Percentiles rank a stretch among this genome's conserved stretches.
Evolutionary conservation across 2,797 vertebrate species (phyloP).

Genomic region (Periophthalmus magnuspinnatus): DNA sequence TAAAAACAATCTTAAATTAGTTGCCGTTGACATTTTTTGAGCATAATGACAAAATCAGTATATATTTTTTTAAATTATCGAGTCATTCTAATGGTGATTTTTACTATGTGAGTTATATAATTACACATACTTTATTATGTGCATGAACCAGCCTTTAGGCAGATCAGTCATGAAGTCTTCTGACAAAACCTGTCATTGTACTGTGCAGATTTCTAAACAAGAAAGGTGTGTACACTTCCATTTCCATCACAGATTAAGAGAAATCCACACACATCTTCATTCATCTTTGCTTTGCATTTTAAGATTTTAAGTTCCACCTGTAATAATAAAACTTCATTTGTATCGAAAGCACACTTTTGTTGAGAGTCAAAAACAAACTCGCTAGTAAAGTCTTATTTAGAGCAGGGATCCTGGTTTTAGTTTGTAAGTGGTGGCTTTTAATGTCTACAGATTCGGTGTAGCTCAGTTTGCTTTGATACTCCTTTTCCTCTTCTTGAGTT

Average conservation of each 20-base stretch:
- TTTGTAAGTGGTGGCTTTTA: conserved; percentile 42
- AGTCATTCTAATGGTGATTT: conserved; percentile 10
- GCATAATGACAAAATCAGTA: neutral
- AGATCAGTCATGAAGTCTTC: conserved; percentile 30
- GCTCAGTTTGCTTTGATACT: conserved; percentile 37
- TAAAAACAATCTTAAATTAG: conserved; percentile 12
- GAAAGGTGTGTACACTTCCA: neutral
- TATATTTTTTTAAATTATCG: neutral
- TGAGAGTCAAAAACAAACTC: conserved; percentile 50
- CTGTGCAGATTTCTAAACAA: conserved; percentile 26
- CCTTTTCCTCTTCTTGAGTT: conserved; percentile 12
- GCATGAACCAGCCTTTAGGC: conserved; percentile 6
- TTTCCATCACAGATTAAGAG: neutral
- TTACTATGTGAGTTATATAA: conserved; percentile 8
- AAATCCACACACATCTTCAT: conserved; percentile 2
- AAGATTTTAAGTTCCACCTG: conserved; percentile 31
- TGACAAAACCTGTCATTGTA: conserved; percentile 33
- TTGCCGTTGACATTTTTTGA: neutral
- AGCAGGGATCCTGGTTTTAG: conserved; percentile 57
- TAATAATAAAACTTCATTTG: conserved; percentile 62
- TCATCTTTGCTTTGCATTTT: conserved; percentile 4
- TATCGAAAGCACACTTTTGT: conserved; percentile 55
- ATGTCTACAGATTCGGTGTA: conserved; percentile 34
- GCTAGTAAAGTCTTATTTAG: conserved; percentile 65
- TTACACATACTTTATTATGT: neutral